Percentiles rank a stretch among this genome's conserved stretches.
Evolutionary conservation across 1,140 invertebrate species (phyloP).

Genomic region (Zaprionus camerounensis): DNA sequence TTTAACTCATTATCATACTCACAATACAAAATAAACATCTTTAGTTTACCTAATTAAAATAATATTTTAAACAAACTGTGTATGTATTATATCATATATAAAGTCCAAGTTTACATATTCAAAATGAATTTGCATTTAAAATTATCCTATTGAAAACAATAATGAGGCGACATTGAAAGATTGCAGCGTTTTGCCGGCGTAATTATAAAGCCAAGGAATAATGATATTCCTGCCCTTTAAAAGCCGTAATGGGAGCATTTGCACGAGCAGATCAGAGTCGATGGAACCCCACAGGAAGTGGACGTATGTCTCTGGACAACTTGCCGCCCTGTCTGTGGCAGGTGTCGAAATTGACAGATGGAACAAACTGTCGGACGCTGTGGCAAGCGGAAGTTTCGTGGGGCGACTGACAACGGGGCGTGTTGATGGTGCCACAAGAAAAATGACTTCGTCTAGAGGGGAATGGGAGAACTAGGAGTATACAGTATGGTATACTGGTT

Average conservation of each 20-base stretch:
- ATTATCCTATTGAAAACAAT: slow-evolving; percentile 15
- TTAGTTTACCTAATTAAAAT: no score
- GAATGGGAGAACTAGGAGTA: slow-evolving; percentile 23
- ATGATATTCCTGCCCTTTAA: slow-evolving; percentile 32
- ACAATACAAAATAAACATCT: no score
- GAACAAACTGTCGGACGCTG: slow-evolving; percentile 46
- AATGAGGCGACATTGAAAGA: background rate
- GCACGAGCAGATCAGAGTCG: background rate
- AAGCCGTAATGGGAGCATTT: slow-evolving; percentile 24
- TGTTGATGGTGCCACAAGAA: slow-evolving; percentile 39
- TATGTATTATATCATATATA: no score
- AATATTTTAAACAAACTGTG: no score
- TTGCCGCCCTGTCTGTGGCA: slow-evolving; percentile 55
- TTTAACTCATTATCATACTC: no score
- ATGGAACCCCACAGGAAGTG: slow-evolving; percentile 37
- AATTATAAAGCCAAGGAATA: slow-evolving; percentile 8
- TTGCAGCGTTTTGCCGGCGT: slow-evolving; percentile 2
- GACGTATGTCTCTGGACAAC: slow-evolving; percentile 20
- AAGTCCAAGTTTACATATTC: background rate
- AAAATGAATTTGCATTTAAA: background rate
- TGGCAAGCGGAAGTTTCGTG: slow-evolving; percentile 38
- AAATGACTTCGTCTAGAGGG: slow-evolving; percentile 24
- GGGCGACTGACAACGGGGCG: slow-evolving; percentile 41
- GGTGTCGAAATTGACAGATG: slow-evolving; percentile 80
- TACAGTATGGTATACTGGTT: slow-evolving; percentile 8